Base-by-base conservation (phyloP, 2,797 vertebrate species). In the Lindbergichthys nudifrons region DNA sequence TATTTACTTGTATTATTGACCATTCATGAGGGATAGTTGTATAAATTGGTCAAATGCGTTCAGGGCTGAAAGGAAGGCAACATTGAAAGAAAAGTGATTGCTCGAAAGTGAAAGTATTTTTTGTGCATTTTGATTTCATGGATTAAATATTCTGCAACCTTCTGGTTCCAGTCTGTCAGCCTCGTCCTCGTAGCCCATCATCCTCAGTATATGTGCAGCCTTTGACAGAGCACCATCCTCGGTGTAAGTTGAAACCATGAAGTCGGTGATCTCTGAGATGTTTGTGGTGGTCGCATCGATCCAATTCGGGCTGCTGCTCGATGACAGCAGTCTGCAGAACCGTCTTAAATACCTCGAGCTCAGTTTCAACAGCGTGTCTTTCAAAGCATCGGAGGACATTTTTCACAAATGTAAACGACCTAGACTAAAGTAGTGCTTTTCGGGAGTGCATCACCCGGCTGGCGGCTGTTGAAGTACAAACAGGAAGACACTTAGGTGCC, bases 141-240 rank as follows among this genome's bases (percentile, higher is more conserved):
- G 32, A 9, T 36, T 36, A 36, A 36, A 36, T 36, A 36, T 36
- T 9, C 32, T 36, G 7, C 6, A 36, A 36, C 32, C 32, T 36
- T 9, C 2, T 36, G 7, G 6, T 9, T 36, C 32, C 32, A 54
- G 9, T 18, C 9, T 32, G 3, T 54, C 0, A 5, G 53, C 53
- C 30, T 32, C 2, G 7, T 4, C 0, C 0, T 6, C 0, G 30
- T 16, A 54, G 30, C 10, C 30, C 8, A 53, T 19, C 32, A 8
- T 1, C 2, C 0, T 57, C 54, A 57, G 11, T 2, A 9, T 21
- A 0, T 9, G 3, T 13, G 9, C 56, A 58, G 56, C 2, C n/a
- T 2, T 0, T 19, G 11, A 19, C 36, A 41, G 11, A 58, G 36
- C 12, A 41, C n/a, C 54, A 19, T 0, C 3, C 56, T 58, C 36